Percentiles rank a stretch among this genome's conserved stretches.
Conservation (phyloP, 2,797 vertebrate species). For the Pteronotus mesoamericanus region DNA sequence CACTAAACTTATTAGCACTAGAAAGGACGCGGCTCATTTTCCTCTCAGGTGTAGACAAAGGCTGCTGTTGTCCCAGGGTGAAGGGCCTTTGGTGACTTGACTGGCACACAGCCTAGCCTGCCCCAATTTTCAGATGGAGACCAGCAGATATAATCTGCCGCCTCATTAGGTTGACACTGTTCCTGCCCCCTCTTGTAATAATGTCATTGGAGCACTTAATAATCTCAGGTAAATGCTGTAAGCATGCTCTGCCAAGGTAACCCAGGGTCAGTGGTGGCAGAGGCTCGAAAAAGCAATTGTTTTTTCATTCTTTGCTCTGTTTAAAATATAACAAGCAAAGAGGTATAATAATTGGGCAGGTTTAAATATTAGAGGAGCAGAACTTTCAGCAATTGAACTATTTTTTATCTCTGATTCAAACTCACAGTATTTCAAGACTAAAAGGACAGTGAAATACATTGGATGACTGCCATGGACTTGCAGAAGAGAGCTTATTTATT, state of each 20-base stretch:
- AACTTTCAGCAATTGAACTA: neutral
- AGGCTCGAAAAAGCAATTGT: neutral
- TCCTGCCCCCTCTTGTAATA: conserved; percentile 83
- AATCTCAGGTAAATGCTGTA: conserved; percentile 54
- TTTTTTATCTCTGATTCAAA: neutral
- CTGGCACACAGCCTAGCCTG: conserved; percentile 44
- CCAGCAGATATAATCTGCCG: conserved; percentile 78
- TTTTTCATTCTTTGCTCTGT: neutral
- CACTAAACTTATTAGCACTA: conserved; percentile 74
- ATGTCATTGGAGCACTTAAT: conserved; percentile 77
- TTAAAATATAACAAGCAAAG: conserved; percentile 30
- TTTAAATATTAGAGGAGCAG: neutral
- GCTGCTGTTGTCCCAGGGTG: conserved; percentile 64
- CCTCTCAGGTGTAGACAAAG: conserved; percentile 73
- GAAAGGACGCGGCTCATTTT: conserved; percentile 73
- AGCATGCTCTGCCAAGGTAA: conserved; percentile 13
- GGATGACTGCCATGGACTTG: neutral
- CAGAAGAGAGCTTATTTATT: neutral
- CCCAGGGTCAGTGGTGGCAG: conserved; percentile 59
- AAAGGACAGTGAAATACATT: neutral
- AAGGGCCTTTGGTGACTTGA: conserved; percentile 59
- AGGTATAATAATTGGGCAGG: neutral
- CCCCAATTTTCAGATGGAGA: conserved; percentile 69
- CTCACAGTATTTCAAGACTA: conserved; percentile 5
- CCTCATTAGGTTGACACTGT: conserved; percentile 81